A percentile compares a stretch with the other conserved stretches of the same genome.
phyloP scores from a whole-genome alignment of 2,113 vertebrate species.

The Corapipo altera region DNA sequence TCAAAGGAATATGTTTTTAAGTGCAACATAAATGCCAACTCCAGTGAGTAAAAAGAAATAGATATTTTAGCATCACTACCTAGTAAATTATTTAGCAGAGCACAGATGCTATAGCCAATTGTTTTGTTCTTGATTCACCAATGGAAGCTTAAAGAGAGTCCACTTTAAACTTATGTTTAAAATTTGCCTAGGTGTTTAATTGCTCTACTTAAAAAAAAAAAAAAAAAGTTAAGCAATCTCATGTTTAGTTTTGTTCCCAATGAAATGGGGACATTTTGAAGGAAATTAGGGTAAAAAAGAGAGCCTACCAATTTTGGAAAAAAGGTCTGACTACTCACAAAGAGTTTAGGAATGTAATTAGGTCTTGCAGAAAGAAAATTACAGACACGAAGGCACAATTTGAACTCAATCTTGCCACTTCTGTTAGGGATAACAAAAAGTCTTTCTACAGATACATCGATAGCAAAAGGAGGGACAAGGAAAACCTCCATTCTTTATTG shows the following conservation, averaged over 20 bases:
- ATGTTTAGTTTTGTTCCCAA: neutral
- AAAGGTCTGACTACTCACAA: too few species aligned
- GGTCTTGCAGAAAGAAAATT: too few species aligned
- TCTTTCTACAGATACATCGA: too few species aligned
- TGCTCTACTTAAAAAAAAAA: neutral
- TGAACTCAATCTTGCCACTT: too few species aligned
- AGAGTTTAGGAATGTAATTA: too few species aligned
- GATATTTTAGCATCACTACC: neutral
- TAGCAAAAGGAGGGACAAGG: too few species aligned
- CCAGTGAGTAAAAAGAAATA: neutral
- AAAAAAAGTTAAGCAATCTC: neutral
- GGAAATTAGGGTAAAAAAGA: too few species aligned
- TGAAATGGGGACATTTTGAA: neutral
- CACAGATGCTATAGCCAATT: neutral
- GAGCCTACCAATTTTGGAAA: too few species aligned
- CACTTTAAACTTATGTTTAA: neutral
- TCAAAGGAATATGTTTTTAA: neutral
- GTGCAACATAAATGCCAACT: neutral
- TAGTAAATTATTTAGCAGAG: neutral
- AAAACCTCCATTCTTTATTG: too few species aligned
- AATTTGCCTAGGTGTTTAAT: neutral
- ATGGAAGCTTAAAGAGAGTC: neutral
- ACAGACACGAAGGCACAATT: too few species aligned
- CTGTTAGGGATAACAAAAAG: too few species aligned
- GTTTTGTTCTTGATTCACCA: neutral